Evolutionary conservation across 2,113 vertebrate genomes (phyloP), one percentile per base, ranked within the genome.

Genomic region (Triplophysa siluroides): DNA sequence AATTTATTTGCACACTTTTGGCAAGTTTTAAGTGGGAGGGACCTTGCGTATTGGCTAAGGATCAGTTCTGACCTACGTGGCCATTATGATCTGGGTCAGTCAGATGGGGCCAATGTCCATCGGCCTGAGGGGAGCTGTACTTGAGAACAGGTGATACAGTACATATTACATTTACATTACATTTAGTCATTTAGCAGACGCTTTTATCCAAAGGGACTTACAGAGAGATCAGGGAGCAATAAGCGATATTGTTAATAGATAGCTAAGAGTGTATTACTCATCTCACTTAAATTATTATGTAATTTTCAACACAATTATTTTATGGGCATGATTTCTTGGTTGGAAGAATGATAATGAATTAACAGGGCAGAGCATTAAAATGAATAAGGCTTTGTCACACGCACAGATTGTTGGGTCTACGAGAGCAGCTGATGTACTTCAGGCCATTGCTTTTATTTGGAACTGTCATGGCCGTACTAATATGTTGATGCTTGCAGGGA

Each of bases 41-140:
- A 8, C 19, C 19, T 69, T 29, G 3, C 72, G 60, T 68, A 16
- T 82, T 29, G 69, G 33, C 60, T 80, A 58, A 73, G 71, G 77
- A 86, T 74, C 66, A 77, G 14, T 33, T 12, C 14, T 81, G 80
- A 84, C 79, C 81, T 76, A 64, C 41, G 74, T 78, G 78, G 54
- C 73, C n/a, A 56, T 21, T 72, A 70, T 56, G 81, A 81, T 83
- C 62, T 82, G 79, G 84, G 66, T 66, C 81, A 81, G 24, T 63
- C 50, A 79, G 66, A 78, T 72, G 21, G 18, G 56, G 10, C 54
- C 45, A 60, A 81, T 61, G 73, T 74, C 65, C 19, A 68, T 58
- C 19, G 56, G 14, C 24, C 54, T 62, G 18, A 62, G 56, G 12
- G 19, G 9, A 8, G 29, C 41, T 47, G 45, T 61, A 45, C 72